Base-by-base conservation (phyloP, 92 coral and sea anemone genomes). In the Virgularia gustaviana region DNA sequence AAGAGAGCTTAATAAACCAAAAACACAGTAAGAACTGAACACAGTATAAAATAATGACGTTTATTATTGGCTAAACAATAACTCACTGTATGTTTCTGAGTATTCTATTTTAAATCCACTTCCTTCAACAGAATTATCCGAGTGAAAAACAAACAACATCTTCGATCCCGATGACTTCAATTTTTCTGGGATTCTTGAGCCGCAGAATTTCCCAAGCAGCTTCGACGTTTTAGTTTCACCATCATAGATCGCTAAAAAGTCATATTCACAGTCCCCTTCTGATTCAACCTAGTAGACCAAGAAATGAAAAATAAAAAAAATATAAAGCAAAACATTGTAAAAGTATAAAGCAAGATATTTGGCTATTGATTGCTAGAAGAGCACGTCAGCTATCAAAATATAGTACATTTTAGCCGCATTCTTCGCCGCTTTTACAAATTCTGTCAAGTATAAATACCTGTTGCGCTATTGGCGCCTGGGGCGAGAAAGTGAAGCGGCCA, bases 191-290 rank as follows among this genome's bases (percentile, higher is more conserved):
- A 66, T 36, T 22, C 34, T 49, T 27, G 27, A 18, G 35, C 96
- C 98, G 38, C 98, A 92, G 22, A 86, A 76, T 65, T 79, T 85
- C 41, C 87, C 87, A 54, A 92, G 83, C 63, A 83, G 70, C 66
- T 49, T 74, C 23, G 59, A 72, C 16, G 64, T 44, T 32, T 45
- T 45, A 34, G 81, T 62, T n/a, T 49, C 79, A 20, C 98, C 98
- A 65, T 89, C 85, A 66, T 84, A 92, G 41, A 92, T 52, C 37
- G 89, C 98, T 63, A 92, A 55, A 36, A 70, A 70, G 51, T 92
- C 98, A 62, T 85, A 92, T 47, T 85, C 94, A 64, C 98, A 92
- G 19, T 75, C 77, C 44, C 78, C 73, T 55, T 88, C 85, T 49
- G 74, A 28, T 72, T 92, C 98, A 2, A 91, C 13, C 97, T 91